Evolutionary conservation across 2,888 invertebrate species (phyloP), one percentile per base, ranked within the genome.

Genomic region (Oegoconia quadripuncta): DNA sequence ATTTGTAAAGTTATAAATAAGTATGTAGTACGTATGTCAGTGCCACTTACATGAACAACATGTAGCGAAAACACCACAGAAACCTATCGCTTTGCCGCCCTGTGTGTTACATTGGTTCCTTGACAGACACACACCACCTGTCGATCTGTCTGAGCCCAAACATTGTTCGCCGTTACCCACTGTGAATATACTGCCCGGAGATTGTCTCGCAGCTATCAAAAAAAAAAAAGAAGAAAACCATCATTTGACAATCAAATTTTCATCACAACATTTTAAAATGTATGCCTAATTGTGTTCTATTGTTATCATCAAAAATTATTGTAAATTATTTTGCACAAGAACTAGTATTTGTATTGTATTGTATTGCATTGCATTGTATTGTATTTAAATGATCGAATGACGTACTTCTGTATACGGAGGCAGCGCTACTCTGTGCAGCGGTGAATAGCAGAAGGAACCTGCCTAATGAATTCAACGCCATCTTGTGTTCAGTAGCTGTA

Each of bases 51-150:
- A 51, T 0, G 88, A 79, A 40, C 88, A 88, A 40, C 88, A 88
- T 1, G 88, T 86, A 2, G 79, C 86, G 39, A 88, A 87, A 0
- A 88, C 86, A 0, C 88, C 88, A 37, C 88, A 88, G 55, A 80
- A 83, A 0, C 88, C 88, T 1, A 87, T 75, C 0, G 86, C 86
- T 37, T 84, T 84, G 0, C 90, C 90, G 0, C 89, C 88, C 39
- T 87, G 86, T 0, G 88, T 79, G 57, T 84, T 80, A 44, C 90
- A 90, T 50, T 89, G 88, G 56, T 84, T 83, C n/a, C 84, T 69
- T 1, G 83, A 77, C 13, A 89, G 54, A 44, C 90, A 90, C 0
- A 88, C 84, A 0, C 90, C 89, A 2, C 80, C 76, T 1, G 87
- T 77, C 0, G 67, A 49, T 32, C 84, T 51, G 55, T 88, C 82